phyloP scores from a whole-genome alignment of 2,113 vertebrate genomes.

The Notechis scutatus region DNA sequence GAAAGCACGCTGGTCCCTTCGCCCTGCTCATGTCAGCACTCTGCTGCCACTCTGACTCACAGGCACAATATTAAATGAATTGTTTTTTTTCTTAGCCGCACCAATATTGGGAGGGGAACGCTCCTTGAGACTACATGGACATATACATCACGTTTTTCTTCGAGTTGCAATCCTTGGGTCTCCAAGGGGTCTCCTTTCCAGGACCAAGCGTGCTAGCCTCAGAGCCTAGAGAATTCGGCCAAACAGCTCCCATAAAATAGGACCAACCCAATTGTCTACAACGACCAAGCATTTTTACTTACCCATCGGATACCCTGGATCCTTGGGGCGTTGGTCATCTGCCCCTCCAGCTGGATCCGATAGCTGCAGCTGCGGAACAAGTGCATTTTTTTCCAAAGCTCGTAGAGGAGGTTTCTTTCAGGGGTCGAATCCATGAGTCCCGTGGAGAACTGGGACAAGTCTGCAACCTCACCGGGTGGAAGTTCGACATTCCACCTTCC shows the following conservation, averaged over 20 bases:
- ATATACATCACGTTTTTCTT: neutral
- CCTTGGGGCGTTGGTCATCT: conserved; percentile 59
- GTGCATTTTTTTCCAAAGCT: conserved; percentile 78
- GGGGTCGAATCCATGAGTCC: conserved; percentile 27
- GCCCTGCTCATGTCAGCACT: neutral
- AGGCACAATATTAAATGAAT: neutral
- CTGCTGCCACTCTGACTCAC: neutral
- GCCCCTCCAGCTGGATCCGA: conserved; percentile 79
- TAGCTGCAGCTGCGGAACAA: conserved; percentile 86
- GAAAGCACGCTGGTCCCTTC: neutral
- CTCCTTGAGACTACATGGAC: neutral
- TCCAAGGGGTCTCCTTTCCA: neutral
- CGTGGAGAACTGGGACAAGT: neutral
- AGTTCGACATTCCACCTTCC: neutral
- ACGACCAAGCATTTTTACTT: conserved; percentile 32
- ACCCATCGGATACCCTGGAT: conserved; percentile 90
- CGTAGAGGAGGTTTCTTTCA: conserved; percentile 29
- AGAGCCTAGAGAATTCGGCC: neutral
- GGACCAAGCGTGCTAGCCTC: neutral
- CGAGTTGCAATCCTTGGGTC: neutral
- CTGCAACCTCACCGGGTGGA: neutral
- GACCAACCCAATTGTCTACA: neutral
- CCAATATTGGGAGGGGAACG: too few relatives aligned
- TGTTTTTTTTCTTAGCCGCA: neutral
- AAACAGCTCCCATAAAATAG: neutral